These are phyloP conservation scores for Tholera decimalis DNA, from an alignment of 2,888 invertebrate genomes.

Conservation along the genomic window DNA sequence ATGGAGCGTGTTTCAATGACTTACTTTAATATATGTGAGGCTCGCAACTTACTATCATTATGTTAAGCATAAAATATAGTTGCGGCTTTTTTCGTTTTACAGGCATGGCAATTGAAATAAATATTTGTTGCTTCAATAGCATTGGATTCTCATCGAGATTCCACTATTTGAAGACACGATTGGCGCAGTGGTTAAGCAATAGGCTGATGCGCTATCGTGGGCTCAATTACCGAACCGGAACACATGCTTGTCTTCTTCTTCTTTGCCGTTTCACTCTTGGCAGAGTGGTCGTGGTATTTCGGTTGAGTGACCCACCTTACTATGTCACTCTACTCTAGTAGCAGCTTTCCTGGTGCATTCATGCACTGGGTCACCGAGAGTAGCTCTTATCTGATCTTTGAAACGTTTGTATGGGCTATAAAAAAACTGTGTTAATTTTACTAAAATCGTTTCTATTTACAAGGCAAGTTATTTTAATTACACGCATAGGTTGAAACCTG, in stretches of 20 bases:
- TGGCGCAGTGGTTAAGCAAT: too few species aligned
- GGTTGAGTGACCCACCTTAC: too few species aligned
- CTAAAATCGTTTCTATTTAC: constrained; percentile 8
- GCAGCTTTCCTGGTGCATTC: too few species aligned
- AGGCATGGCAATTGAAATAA: constrained; percentile 3
- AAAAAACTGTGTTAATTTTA: constrained; percentile 15
- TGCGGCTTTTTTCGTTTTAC: constrained; percentile 12
- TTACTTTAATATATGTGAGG: constrained; percentile 55
- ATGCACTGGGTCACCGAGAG: too few species aligned
- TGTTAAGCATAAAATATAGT: constrained; percentile 23
- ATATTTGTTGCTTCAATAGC: constrained; percentile 8
- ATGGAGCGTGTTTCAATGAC: constrained; percentile 76
- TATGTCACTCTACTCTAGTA: too few species aligned
- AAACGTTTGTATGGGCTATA: constrained; percentile 9
- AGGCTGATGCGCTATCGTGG: too few species aligned
- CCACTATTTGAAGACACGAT: too few species aligned
- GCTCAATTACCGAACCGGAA: too few species aligned
- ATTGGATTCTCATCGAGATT: too few species aligned
- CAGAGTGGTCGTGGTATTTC: too few species aligned
- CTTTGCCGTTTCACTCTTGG: too few species aligned
- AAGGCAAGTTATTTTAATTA: neutral
- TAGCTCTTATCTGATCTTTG: constrained; percentile 3
- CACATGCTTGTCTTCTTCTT: too few species aligned
- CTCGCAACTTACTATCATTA: constrained; percentile 37
- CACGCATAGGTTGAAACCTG: neutral